Evolutionary conservation across 2,888 invertebrate species (phyloP), one percentile per base, ranked within the genome.

Genomic region (Ophion ellenae): DNA sequence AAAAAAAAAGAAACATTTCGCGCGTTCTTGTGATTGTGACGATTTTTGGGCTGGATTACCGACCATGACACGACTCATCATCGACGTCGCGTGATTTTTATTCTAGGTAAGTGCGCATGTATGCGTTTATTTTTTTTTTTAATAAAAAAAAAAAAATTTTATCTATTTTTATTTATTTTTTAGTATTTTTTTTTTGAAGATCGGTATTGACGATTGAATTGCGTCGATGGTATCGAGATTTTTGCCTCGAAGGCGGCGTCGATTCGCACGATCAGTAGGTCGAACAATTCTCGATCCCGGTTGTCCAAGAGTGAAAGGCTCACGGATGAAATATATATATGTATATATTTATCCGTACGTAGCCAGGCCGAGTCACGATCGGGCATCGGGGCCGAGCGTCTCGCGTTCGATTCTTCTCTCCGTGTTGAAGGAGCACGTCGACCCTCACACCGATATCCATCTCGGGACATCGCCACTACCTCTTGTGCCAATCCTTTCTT

Each of bases 221-320:
- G 59, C 17, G n/a, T 64, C n/a, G 20, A 66, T 32, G 9, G 74
- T 32, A 69, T 76, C 76, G 84, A 61, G 63, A 20, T 79, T 59
- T 69, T 45, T 63, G 14, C 47, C 40, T 36, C 59, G 64, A 20
- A 81, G 80, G 36, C 36, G 69, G 24, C 64, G 70, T 70, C 63
- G 69, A 66, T 84, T 57, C 67, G 40, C 74, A 53, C 73, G 73
- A 81, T 81, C 81, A 86, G 86, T 86, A 86, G 86, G 83, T 86
- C 86, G 83, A 83, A 86, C 80, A 81, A 86, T 86, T 86, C 86
- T 81, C 47, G 80, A 83, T 86, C 83, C 83, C 80, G 86, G 83
- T 86, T 73, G 86, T 86, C 86, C 83, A 73, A 83, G 80, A 86
- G 86, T 86, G 86, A 86, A 86, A 86, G 86, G 86, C 86, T 83